Conservation (phyloP, 2,888 invertebrate genomes). For the Enchytraeus crypticus region DNA sequence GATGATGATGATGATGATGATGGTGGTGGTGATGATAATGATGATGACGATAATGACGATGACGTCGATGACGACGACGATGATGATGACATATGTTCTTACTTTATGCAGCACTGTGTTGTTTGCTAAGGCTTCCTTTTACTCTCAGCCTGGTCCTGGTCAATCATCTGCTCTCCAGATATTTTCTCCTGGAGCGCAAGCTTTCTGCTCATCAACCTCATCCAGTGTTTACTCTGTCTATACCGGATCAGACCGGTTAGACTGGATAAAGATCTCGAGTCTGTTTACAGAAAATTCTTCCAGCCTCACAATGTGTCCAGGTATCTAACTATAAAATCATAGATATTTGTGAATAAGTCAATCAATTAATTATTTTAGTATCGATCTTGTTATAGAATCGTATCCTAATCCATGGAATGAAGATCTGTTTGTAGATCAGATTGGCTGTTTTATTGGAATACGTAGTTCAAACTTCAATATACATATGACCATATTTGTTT, state of each 20-base stretch:
- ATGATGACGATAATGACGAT: too few species aligned
- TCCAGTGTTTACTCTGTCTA: slow-evolving; percentile 69
- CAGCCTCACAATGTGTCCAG: slow-evolving; percentile 64
- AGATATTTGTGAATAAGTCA: too few species aligned
- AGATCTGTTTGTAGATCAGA: too few species aligned
- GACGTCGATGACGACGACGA: background rate
- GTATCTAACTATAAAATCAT: slow-evolving; percentile 22
- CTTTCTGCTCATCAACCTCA: slow-evolving; percentile 70
- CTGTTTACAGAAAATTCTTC: slow-evolving; percentile 68
- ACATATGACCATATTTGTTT: too few species aligned
- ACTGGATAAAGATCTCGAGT: slow-evolving; percentile 73
- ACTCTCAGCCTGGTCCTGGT: slow-evolving; percentile 81
- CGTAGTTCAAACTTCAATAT: too few species aligned
- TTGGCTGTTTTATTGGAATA: too few species aligned
- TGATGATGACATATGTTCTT: slow-evolving; percentile 9
- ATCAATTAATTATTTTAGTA: too few species aligned
- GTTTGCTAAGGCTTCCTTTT: slow-evolving; percentile 64
- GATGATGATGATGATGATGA: background rate
- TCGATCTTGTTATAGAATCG: too few species aligned
- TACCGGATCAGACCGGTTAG: slow-evolving; percentile 75
- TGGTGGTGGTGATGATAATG: background rate
- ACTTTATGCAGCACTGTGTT: slow-evolving; percentile 18
- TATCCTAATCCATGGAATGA: too few species aligned
- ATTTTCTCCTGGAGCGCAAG: slow-evolving; percentile 80
- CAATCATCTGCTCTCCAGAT: slow-evolving; percentile 74